Conservation (phyloP, 1,140 invertebrate species). For the Eumeta japonica region DNA sequence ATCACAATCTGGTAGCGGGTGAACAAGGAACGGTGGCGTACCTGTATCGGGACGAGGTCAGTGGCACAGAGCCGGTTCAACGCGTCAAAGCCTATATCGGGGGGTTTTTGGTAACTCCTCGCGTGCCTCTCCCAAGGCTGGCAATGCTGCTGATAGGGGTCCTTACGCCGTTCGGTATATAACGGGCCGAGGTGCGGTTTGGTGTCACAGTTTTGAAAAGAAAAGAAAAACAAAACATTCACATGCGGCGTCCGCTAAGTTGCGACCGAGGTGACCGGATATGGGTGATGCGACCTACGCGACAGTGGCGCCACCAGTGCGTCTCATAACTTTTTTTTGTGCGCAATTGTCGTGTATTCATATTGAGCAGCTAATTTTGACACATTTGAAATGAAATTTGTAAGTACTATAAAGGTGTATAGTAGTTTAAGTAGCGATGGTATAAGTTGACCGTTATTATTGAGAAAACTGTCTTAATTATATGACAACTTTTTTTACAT, state of each 20-base stretch:
- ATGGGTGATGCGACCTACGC: too few species aligned
- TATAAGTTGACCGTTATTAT: too few species aligned
- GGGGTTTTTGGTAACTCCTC: slow-evolving; percentile 54
- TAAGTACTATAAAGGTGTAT: too few species aligned
- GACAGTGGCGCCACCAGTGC: too few species aligned
- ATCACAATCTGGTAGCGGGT: slow-evolving; percentile 28
- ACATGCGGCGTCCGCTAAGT: slow-evolving; percentile 52
- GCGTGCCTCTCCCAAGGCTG: slow-evolving; percentile 44
- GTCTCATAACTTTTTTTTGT: too few species aligned
- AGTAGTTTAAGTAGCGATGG: too few species aligned
- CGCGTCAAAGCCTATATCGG: slow-evolving; percentile 52
- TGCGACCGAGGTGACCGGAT: too few species aligned
- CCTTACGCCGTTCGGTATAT: slow-evolving; percentile 46
- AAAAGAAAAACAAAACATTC: slow-evolving; percentile 56
- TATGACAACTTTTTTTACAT: too few species aligned
- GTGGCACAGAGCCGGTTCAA: slow-evolving; percentile 56
- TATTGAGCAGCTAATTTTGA: too few species aligned
- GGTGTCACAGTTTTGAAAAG: slow-evolving; percentile 53
- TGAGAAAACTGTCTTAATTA: too few species aligned
- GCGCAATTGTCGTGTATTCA: too few species aligned
- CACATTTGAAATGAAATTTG: too few species aligned
- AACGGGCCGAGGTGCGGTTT: slow-evolving; percentile 52
- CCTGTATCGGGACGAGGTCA: slow-evolving; percentile 70
- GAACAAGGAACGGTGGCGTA: slow-evolving; percentile 52
- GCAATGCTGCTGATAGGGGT: slow-evolving; percentile 53